Conservation (phyloP, 1,140 invertebrate genomes). For the Homalodisca vitripennis region DNA sequence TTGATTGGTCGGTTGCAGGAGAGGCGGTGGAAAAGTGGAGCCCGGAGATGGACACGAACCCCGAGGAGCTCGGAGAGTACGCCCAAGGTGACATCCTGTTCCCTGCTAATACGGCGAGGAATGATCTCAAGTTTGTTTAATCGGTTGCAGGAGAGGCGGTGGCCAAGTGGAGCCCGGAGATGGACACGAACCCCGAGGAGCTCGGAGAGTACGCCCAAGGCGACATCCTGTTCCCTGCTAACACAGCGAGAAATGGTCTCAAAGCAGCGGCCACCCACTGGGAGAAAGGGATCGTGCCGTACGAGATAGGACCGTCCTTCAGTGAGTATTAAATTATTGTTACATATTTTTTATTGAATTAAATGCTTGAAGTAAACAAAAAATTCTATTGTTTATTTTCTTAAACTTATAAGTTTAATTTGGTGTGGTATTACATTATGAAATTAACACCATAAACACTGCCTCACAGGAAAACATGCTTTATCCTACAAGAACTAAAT, state of each 20-base stretch:
- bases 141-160: slow-evolving; percentile 49
- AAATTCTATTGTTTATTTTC: no score
- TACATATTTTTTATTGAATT: no score
- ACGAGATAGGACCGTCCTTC: slow-evolving; percentile 63
- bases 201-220: slow-evolving; percentile 71
- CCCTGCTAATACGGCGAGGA: no score
- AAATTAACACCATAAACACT: no score
- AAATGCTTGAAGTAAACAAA: neutral
- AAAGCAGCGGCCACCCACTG: slow-evolving; percentile 57
- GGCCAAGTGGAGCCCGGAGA: slow-evolving; percentile 56
- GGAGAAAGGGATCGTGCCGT: slow-evolving; percentile 68
- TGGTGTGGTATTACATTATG: no score
- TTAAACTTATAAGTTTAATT: no score
- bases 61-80: slow-evolving; percentile 74
- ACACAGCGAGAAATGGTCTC: slow-evolving; percentile 63
- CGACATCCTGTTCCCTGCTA: slow-evolving; percentile 63
- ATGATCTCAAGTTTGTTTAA: no score
- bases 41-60: slow-evolving; percentile 57
- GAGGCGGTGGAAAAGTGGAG: slow-evolving; percentile 57
- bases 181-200: slow-evolving; percentile 68
- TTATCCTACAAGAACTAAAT: no score
- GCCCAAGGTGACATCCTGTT: slow-evolving; percentile 73
- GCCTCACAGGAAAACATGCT: no score
- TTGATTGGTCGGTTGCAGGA: no score
- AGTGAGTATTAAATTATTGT: slow-evolving; percentile 56